Evolutionary conservation across 2,113 vertebrate genomes (phyloP).

Genomic region (Syngnathus floridae): DNA sequence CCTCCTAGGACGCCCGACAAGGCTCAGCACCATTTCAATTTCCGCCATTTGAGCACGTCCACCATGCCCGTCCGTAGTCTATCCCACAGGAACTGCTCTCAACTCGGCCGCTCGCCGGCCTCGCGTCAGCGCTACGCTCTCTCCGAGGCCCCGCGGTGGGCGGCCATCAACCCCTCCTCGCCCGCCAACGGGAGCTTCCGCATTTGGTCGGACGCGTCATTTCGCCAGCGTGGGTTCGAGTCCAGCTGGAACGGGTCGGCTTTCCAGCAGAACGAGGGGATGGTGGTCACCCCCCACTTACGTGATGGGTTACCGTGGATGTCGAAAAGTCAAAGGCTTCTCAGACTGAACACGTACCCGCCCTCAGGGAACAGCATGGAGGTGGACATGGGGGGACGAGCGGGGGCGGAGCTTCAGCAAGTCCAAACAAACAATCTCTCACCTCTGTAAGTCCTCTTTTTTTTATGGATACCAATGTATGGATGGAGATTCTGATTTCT

Average conservation of each 20-base stretch:
- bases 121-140: slow-evolving; percentile 10
- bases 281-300: neutral
- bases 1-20: slow-evolving; percentile 19
- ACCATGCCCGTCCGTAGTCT: slow-evolving; percentile 25
- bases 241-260: neutral
- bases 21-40: neutral
- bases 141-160: slow-evolving; percentile 26
- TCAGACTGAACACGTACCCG: slow-evolving; percentile 28
- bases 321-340: neutral
- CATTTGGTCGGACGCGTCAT: neutral
- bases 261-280: slow-evolving; percentile 1
- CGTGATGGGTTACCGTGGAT: neutral
- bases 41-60: slow-evolving; percentile 7
- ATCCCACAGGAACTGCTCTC: neutral
- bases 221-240: neutral
- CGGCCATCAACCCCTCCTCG: neutral
- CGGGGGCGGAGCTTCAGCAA: slow-evolving; percentile 8
- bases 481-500: neutral
- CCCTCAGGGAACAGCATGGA: slow-evolving; percentile 39
- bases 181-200: neutral
- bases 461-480: neutral
- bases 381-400: slow-evolving; percentile 14
- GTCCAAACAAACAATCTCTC: neutral
- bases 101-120: neutral
- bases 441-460: slow-evolving; percentile 37